Evolutionary conservation across 2,888 invertebrate genomes (phyloP), one percentile per base, ranked within the genome.

Genomic region (Drosophila hamatofila): DNA sequence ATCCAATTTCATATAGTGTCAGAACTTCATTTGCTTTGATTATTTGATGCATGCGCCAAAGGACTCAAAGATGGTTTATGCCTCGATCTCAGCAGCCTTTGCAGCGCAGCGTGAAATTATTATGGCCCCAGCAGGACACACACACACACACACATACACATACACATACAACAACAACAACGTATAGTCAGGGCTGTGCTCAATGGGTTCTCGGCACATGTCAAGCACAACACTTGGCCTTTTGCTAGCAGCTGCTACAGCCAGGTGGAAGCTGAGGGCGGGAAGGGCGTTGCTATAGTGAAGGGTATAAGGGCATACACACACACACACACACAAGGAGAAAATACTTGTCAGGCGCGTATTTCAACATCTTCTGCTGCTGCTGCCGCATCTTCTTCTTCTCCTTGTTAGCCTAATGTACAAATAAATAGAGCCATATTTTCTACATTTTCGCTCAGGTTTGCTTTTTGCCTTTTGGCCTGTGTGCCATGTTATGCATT

Each of bases 221-320:
- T 85, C 84, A 87, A 85, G 84, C 77, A 81, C 77, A 83, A 87
- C 89, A 87, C 89, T 84, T 87, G 87, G 72, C 84, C 82, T 87
- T 86, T 85, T 89, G 80, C 87, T 72, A 71, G 81, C 76, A 81
- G 80, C 77, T 83, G 76, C 68, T 76, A 21, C 51, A 67, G 51
- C 67, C 87, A 84, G 84, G 80, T 83, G 65, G 51, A 54, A 72
- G 73, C 57, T 57, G 35, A 33, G 37, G 33, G 27, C 0, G 14
- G 30, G 12, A 18, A 16, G 6, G 27, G 9, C 11, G n/a, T 11
- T 9, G 27, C n/a, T 12, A 27, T 30, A 48, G 27, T 12, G 30
- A 41, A 21, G 16, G 23, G n/a, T 8, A 37, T 11, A 44, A 37
- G 30, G 30, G 25, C 37, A 23, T 16, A 64, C 64, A 67, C 41